Conservation (phyloP, 2,797 vertebrate species). For the Aldrovandia affinis region DNA sequence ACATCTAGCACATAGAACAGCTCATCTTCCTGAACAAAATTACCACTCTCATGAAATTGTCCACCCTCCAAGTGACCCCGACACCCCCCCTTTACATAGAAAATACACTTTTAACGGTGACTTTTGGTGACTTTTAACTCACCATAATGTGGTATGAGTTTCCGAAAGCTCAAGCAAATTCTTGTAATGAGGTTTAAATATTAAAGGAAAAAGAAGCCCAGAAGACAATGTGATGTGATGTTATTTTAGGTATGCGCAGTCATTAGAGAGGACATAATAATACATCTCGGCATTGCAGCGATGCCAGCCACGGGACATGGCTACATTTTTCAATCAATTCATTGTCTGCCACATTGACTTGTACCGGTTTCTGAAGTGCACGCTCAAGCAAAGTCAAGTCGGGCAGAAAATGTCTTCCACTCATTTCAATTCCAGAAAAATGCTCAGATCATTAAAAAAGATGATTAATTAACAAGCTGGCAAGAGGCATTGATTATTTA, state of each 20-base stretch:
- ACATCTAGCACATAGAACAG: too few species aligned
- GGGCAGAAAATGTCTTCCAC: neutral
- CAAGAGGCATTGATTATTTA: neutral
- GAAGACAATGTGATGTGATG: neutral
- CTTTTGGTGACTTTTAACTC: neutral
- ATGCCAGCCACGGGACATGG: too few species aligned
- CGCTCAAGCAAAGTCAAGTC: neutral
- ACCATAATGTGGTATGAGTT: neutral
- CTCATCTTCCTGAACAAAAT: neutral
- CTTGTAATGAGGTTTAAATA: neutral
- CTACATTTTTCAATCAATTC: too few species aligned
- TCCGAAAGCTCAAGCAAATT: neutral
- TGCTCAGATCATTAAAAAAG: conserved; percentile 3
- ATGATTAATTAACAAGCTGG: conserved; percentile 7
- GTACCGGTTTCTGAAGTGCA: neutral
- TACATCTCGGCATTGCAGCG: neutral
- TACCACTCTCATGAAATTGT: neutral
- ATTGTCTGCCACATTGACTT: neutral
- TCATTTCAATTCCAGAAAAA: neutral
- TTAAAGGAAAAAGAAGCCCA: neutral
- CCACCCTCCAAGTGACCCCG: neutral
- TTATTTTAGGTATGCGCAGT: neutral
- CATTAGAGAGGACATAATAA: neutral
- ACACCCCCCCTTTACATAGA: neutral
- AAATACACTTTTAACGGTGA: neutral